Base-by-base conservation (phyloP, 2,113 vertebrate genomes). In the Stomatorhinus ivindoensis region DNA sequence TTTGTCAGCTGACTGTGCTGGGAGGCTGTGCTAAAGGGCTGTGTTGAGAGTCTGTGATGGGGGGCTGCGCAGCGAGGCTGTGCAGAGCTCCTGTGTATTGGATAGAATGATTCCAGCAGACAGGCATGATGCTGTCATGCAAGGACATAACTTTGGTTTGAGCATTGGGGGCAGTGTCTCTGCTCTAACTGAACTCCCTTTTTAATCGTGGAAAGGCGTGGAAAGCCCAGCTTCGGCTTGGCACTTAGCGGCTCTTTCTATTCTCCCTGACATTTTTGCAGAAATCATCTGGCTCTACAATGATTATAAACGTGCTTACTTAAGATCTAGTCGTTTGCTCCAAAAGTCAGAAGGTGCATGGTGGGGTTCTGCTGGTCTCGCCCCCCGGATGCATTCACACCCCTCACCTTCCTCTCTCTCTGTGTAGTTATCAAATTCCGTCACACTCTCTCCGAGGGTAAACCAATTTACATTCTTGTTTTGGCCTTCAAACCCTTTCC, bases 401-500 rank as follows among this genome's bases (percentile, higher is more conserved):
- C 88, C 51, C 15, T 27, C 86, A 88, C 73, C 46, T 90, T 76
- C 91, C 76, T 58, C 89, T 88, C 91, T 87, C 7, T 53, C 90
- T 90, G 89, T 92, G 91, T 91, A 91, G 92, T 90, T 47, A 58
- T 87, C 90, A 92, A 92, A 93, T 92, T 58, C 93, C 93, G 91
- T 93, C 94, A 91, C 94, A 89, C 91, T 94, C 93, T 65, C 86
- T 94, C 92, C 92, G 88, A 94, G 92, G 94, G 92, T 96, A 97
- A 97, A 97, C 95, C 88, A 89, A 96, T 97, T 97, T 97, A 94
- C 95, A 95, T 96, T 97, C 95, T 95, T 95, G 92, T 95, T 96
- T 95, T 96, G 95, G 95, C 95, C 95, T 95, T 96, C 95, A 96
- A 95, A 97, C 96, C 95, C 92, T 93, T 95, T 90, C 94, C 95